Evolutionary conservation across 2,888 invertebrate genomes (phyloP).

Genomic region (Leptothorax acervorum): DNA sequence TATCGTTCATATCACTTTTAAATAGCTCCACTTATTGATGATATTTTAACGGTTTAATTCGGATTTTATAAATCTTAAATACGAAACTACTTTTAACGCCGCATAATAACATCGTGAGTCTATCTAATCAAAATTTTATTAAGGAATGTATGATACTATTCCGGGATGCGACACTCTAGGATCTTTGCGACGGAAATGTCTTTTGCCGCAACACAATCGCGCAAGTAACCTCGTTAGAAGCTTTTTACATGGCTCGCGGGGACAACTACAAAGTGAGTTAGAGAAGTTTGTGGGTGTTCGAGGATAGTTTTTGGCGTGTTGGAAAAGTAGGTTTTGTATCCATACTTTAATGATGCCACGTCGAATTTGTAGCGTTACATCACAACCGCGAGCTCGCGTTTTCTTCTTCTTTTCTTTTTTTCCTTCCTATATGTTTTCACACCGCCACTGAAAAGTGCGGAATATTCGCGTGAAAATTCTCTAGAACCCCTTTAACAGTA

Average conservation of each 20-base stretch:
- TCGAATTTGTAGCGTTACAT: slow-evolving; percentile 24
- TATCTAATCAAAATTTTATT: not conserved
- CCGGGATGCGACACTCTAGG: not conserved
- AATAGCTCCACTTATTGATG: not conserved
- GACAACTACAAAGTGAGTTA: slow-evolving; percentile 24
- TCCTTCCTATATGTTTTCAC: slow-evolving; percentile 7
- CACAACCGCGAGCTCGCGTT: not conserved
- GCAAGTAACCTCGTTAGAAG: slow-evolving; percentile 23
- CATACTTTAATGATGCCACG: slow-evolving; percentile 29
- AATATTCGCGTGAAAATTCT: slow-evolving; percentile 15
- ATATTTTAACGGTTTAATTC: not conserved
- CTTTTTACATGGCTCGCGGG: slow-evolving; percentile 9
- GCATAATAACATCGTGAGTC: not conserved
- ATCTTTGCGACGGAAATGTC: not conserved
- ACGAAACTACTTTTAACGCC: not conserved
- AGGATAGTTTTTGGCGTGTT: slow-evolving; percentile 10
- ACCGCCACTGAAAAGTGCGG: slow-evolving; percentile 14
- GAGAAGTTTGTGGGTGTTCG: slow-evolving; percentile 30
- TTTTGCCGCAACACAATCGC: not conserved
- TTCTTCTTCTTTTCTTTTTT: not conserved
- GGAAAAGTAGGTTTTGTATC: slow-evolving; percentile 29
- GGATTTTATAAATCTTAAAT: not conserved
- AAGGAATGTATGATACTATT: not conserved
- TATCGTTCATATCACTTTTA: not conserved
- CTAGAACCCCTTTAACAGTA: slow-evolving; percentile 14